Evolutionary conservation across 2,888 invertebrate genomes (phyloP), one percentile per base, ranked within the genome.

Genomic region (Horisme vitalbata): DNA sequence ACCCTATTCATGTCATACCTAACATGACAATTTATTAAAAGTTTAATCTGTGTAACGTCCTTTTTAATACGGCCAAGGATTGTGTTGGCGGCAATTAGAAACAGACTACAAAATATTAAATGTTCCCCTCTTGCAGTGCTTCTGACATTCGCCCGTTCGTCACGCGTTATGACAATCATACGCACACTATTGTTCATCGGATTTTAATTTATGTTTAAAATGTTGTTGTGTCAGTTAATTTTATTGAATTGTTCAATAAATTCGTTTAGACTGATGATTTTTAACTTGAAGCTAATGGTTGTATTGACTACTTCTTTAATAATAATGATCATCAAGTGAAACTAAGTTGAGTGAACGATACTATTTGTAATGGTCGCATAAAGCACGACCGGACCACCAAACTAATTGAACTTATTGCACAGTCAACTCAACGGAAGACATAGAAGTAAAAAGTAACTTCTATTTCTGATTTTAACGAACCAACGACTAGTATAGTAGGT

Each of bases 31-130:
- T 34, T 45, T 15, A 38, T 71, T 43, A 35, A 64, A 72, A 75
- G 71, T 67, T 55, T 23, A 67, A 68, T 60, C 47, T 59, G 61
- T 52, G 57, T 59, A 48, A 58, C 51, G 55, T 55, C 53, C 62
- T 63, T 70, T 74, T 71, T 62, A 66, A 71, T 67, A 60, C 56
- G 55, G 59, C 41, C 57, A 56, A 59, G 61, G 61, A 72, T 62
- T 67, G 60, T 64, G 67, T 71, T 71, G 70, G 65, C 52, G 65
- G 79, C 80, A 80, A 82, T 83, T 83, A 79, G 76, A 75, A 79
- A 75, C 82, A 82, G 80, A 75, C 75, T 71, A 71, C 71, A 75
- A 78, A 79, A 77, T 82, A 79, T 80, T 80, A 80, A 83, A 82
- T 75, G 65, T 69, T 68, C 76, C 81, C 82, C 77, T n/a, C 18